Evolutionary conservation across 2,797 vertebrate genomes (phyloP).

Genomic region (Chelonia mydas): DNA sequence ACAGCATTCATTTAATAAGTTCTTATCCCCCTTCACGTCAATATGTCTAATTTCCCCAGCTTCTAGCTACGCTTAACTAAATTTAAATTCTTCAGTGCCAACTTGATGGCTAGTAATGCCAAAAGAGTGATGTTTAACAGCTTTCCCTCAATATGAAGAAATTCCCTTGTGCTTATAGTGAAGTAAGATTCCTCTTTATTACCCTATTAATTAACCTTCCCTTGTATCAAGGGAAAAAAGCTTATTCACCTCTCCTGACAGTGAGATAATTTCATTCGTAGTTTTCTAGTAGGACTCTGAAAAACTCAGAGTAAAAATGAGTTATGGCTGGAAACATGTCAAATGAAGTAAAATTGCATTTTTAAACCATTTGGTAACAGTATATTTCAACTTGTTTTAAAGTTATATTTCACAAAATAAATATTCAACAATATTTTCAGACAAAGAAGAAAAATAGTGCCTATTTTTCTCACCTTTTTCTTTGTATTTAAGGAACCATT

Average conservation of each 20-base stretch:
- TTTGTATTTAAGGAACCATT: background rate
- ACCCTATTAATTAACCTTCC: conserved; percentile 54
- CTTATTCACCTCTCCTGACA: conserved; percentile 18
- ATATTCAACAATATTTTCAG: background rate
- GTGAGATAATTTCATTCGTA: conserved; percentile 26
- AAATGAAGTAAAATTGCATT: conserved; percentile 31
- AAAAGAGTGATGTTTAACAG: background rate
- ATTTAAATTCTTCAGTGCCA: background rate
- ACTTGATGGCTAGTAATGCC: background rate
- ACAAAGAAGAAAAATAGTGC: background rate
- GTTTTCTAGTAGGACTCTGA: conserved; percentile 37
- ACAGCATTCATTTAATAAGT: background rate
- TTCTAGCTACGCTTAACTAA: background rate
- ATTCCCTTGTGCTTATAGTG: conserved; percentile 28
- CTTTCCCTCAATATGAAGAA: background rate
- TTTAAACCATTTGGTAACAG: background rate
- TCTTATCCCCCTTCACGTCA: background rate
- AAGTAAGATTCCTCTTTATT: conserved; percentile 55
- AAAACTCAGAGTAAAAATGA: conserved; percentile 37
- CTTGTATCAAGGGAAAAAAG: conserved; percentile 19
- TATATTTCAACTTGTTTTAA: background rate
- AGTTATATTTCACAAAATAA: background rate
- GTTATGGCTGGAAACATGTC: background rate
- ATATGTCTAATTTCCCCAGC: background rate
- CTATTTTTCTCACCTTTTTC: background rate